Evolutionary conservation across 1,140 invertebrate species (phyloP).

Genomic region (Lasioglossum albipes): DNA sequence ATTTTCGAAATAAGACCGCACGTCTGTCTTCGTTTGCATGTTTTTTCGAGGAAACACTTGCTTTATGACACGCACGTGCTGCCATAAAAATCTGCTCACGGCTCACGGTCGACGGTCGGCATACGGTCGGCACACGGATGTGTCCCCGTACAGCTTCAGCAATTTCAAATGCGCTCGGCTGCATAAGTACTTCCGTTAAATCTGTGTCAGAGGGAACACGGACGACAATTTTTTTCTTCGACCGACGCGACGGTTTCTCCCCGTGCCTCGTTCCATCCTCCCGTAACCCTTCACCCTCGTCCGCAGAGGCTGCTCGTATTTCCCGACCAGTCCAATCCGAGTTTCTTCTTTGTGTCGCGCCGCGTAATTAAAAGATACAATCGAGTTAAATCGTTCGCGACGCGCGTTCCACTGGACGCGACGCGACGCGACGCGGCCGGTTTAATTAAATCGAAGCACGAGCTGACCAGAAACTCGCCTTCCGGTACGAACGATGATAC

Average conservation of each 20-base stretch:
- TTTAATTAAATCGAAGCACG: conserved; percentile 34
- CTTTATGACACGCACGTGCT: conserved; percentile 56
- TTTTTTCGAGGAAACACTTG: conserved; percentile 34
- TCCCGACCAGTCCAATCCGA: not conserved
- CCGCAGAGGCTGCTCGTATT: too few relatives aligned
- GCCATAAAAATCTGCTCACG: conserved; percentile 41
- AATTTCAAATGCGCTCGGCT: conserved; percentile 34
- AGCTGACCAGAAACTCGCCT: not conserved
- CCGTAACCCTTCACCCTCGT: not conserved
- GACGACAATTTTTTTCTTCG: conserved; percentile 19
- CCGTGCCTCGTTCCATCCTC: not conserved
- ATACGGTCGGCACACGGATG: conserved; percentile 11
- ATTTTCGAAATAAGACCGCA: conserved; percentile 32
- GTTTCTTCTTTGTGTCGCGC: conserved; percentile 10
- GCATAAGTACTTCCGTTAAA: conserved; percentile 47
- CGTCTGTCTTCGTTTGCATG: conserved; percentile 27
- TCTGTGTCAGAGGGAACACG: conserved; percentile 46
- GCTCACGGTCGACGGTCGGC: too few relatives aligned
- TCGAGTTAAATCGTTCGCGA: conserved; percentile 31
- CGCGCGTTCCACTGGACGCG: not conserved
- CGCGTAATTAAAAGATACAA: conserved; percentile 41
- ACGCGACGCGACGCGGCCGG: too few relatives aligned
- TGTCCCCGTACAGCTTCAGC: conserved; percentile 3
- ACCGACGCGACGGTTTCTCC: not conserved
- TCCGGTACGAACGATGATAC: too few relatives aligned